Evolutionary conservation across 2,888 invertebrate genomes (phyloP).

Genomic region (Patella caerulea): DNA sequence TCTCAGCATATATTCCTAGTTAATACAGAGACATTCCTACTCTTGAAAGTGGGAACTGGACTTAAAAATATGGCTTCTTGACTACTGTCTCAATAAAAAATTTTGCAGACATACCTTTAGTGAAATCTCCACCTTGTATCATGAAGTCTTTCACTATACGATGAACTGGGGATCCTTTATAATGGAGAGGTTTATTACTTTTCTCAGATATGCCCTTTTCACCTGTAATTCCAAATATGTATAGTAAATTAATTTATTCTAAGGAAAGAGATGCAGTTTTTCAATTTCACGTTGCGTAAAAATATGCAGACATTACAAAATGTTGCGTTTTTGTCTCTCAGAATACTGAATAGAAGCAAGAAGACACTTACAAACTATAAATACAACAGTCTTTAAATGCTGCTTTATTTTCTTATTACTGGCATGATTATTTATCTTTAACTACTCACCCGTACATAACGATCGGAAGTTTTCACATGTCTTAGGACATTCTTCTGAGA

Average conservation of each 20-base stretch:
- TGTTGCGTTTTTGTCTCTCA: neutral
- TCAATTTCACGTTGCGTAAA: too few species aligned
- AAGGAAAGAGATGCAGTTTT: too few species aligned
- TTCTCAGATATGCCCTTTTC: constrained; percentile 87
- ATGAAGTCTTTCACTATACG: constrained; percentile 98
- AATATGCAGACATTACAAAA: too few species aligned
- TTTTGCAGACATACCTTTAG: constrained; percentile 78
- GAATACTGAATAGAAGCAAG: neutral
- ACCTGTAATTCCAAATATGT: constrained; percentile 73
- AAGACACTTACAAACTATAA: neutral
- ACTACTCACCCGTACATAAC: constrained; percentile 80
- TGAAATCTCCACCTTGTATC: constrained; percentile 80
- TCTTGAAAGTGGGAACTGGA: too few species aligned
- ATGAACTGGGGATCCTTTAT: constrained; percentile 86
- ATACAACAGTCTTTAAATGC: too few species aligned
- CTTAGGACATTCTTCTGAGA: constrained; percentile 87
- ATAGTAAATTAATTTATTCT: too few species aligned
- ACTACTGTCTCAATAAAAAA: neutral
- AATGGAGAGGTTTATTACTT: constrained; percentile 84
- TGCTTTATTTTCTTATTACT: too few species aligned
- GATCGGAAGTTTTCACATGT: constrained; percentile 95
- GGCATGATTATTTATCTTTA: neutral
- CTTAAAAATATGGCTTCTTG: neutral
- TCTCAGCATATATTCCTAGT: too few species aligned
- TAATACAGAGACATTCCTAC: too few species aligned